A percentile compares a stretch with the other conserved stretches of the same genome.
phyloP scores from a whole-genome alignment of 2,888 invertebrate species.

The Acrocyrtus sp. region DNA sequence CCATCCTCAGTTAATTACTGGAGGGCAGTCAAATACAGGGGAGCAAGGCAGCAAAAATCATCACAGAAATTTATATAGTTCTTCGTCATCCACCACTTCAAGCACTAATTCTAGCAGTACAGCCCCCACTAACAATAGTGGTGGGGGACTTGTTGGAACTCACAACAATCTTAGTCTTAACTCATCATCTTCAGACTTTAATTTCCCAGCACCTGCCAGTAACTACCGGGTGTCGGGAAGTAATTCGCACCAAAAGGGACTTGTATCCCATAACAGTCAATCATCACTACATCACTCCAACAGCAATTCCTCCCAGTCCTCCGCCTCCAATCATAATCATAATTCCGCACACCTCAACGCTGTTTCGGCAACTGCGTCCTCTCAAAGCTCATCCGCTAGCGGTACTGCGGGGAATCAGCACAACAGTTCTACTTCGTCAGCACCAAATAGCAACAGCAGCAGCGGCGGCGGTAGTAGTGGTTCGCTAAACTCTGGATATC shows the following conservation, averaged over 20 bases:
- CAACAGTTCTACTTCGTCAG: too few species aligned
- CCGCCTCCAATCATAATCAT: slow-evolving; percentile 13
- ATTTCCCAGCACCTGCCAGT: slow-evolving; percentile 29
- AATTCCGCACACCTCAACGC: slow-evolving; percentile 28
- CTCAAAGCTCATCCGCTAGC: slow-evolving; percentile 14
- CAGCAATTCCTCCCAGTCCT: slow-evolving; percentile 24
- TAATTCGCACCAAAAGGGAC: slow-evolving; percentile 54
- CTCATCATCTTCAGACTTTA: slow-evolving; percentile 23
- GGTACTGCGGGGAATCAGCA: too few species aligned
- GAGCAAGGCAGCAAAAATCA: slow-evolving; percentile 44
- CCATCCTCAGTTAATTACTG: too few species aligned
- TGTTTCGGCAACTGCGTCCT: slow-evolving; percentile 18
- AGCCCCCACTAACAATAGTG: too few species aligned
- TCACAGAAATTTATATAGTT: slow-evolving; percentile 34
- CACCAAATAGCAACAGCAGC: slow-evolving; percentile 14
- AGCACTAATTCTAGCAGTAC: slow-evolving; percentile 16
- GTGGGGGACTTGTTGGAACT: slow-evolving; percentile 7
- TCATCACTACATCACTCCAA: slow-evolving; percentile 47
- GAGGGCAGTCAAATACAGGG: slow-evolving; percentile 6
- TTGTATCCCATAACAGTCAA: too few species aligned
- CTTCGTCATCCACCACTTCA: slow-evolving; percentile 3
- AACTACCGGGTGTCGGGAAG: slow-evolving; percentile 32
- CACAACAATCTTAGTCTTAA: slow-evolving; percentile 20
- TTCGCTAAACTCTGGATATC: neutral
- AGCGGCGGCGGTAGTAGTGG: neutral